A percentile compares a stretch with the other conserved stretches of the same genome.
These are phyloP conservation scores for Mus minutoides DNA, from an alignment of 2,797 vertebrate species.

Conservation along the genomic window DNA sequence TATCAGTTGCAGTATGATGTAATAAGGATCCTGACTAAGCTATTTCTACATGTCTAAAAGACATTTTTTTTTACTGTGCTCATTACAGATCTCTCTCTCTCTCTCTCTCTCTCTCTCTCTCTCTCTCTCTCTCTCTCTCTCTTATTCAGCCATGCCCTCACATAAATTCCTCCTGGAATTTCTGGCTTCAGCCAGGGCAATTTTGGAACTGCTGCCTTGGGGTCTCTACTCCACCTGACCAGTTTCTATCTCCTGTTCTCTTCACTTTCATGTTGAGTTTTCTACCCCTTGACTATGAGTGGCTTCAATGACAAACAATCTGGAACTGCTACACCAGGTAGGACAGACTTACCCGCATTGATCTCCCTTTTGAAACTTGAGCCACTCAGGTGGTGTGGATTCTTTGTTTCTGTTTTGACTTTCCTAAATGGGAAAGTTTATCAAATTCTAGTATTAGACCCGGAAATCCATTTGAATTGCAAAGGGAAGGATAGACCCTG, in stretches of 20 bases:
- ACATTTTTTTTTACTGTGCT: neutral
- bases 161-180: neutral
- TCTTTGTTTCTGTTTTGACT: neutral
- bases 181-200: neutral
- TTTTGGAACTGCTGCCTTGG: neutral
- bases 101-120: too few relatives aligned
- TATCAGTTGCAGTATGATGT: neutral
- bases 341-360: neutral
- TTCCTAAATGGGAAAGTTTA: too few relatives aligned
- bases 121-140: too few relatives aligned
- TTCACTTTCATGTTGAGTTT: neutral
- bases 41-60: neutral
- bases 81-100: too few relatives aligned
- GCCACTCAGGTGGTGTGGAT: rapidly evolving
- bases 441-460: neutral
- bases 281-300: neutral
- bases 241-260: neutral
- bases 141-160: neutral
- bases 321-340: neutral
- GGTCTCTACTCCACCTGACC: neutral
- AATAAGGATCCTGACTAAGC: neutral
- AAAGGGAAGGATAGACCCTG: neutral
- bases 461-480: neutral
- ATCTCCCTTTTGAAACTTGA: too few relatives aligned
- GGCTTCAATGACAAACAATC: neutral